Base-by-base conservation (phyloP, 2,113 vertebrate genomes). In the Camelus bactrianus region DNA sequence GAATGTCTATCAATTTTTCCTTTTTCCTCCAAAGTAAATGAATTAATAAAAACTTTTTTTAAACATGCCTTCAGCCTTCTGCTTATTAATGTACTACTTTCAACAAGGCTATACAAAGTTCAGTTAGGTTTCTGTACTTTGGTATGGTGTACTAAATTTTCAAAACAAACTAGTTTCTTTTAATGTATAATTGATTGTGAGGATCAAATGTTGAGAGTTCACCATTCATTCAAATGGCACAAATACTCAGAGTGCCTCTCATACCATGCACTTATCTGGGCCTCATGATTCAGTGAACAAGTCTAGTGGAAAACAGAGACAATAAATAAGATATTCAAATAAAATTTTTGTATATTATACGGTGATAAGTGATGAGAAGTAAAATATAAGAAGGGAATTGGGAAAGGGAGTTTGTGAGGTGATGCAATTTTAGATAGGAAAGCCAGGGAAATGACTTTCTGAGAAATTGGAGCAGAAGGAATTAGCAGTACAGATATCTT, bases 401-500 rank as follows among this genome's bases (percentile, higher is more conserved):
- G 11, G 3, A 11, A 46, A 56, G 17, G 14, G 5, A 32, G 20
- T 64, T 70, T 35, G 3, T 13, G 22, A 38, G 32, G 22, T 1
- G 17, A 26, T 38, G 22, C 5, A 62, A 46, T 19, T 86, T 69
- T 87, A n/a, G 35, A 6, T 22, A 24, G 52, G 5, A 1, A 42
- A 3, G 5, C 8, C 1, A n/a, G 22, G 8, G 8, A 64, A n/a
- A 48, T 1, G 20, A 2, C 24, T 69, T 50, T 12, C 42, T 50
- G 20, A 80, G 50, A 62, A 67, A 54, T 4, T 52, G 11, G 38
- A 30, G 2, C 35, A 22, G 30, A 50, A 16, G 20, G 16, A 28
- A 16, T 26, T 24, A 54, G 20, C 1, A 58, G 10, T 56, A 8
- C 20, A 56, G 30, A 64, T 32, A 38, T 11, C 10, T 76, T 48